These are phyloP conservation scores for Hydractinia symbiolongicarpus DNA, from an alignment of 30 jellyfish, hydroid and myxozoan species.

Conservation along the genomic window DNA sequence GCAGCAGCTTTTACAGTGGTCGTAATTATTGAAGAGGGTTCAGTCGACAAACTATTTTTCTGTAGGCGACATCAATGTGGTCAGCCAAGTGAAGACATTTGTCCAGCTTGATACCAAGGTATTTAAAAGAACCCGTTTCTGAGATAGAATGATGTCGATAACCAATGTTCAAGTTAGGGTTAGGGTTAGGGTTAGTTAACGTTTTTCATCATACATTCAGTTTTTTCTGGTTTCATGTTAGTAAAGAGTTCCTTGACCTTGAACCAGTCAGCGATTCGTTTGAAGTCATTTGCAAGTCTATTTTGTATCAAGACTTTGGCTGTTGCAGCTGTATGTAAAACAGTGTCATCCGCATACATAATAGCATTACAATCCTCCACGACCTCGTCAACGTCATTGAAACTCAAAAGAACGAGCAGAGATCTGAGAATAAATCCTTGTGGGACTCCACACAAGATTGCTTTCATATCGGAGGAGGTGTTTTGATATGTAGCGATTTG, in stretches of 20 bases:
- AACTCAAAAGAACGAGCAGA: conserved; percentile 32
- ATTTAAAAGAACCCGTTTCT: not conserved
- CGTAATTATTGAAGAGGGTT: not conserved
- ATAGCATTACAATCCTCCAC: too few relatives aligned
- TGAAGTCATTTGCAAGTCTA: too few relatives aligned
- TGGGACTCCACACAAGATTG: conserved; percentile 12
- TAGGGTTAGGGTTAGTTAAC: too few relatives aligned
- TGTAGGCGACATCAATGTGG: not conserved
- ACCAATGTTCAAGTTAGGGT: not conserved
- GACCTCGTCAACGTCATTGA: conserved; percentile 34
- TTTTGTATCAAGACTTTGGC: too few relatives aligned
- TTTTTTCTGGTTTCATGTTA: too few relatives aligned
- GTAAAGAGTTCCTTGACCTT: too few relatives aligned
- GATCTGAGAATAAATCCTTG: conserved; percentile 58
- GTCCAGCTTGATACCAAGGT: not conserved
- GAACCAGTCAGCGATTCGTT: too few relatives aligned
- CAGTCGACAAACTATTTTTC: not conserved
- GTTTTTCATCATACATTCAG: too few relatives aligned
- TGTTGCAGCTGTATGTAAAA: too few relatives aligned
- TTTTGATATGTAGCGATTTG: too few relatives aligned
- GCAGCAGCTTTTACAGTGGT: not conserved
- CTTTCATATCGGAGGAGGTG: too few relatives aligned
- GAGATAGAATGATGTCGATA: not conserved
- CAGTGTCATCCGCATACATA: too few relatives aligned
- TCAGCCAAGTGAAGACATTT: not conserved